Conservation (phyloP, 2,888 invertebrate species). For the Conomelus anceps region DNA sequence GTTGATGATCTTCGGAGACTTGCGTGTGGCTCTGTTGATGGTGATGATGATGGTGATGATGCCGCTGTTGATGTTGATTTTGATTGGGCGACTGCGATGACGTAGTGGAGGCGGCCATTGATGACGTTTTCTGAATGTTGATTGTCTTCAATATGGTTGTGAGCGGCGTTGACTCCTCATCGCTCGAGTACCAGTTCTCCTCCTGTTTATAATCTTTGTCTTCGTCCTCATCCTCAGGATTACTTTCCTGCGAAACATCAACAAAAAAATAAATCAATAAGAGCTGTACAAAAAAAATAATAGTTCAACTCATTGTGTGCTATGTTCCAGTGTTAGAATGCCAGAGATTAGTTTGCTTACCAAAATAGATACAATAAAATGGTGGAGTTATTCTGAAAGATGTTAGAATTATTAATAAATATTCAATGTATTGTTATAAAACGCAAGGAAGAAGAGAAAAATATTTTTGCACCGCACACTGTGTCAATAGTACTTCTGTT, state of each 20-base stretch:
- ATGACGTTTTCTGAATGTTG: neutral
- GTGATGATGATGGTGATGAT: conserved; percentile 2
- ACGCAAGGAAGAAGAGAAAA: too few relatives aligned
- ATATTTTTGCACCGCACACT: too few relatives aligned
- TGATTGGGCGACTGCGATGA: too few relatives aligned
- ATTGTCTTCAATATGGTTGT: neutral
- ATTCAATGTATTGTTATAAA: too few relatives aligned
- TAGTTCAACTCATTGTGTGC: neutral
- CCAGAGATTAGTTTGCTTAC: too few relatives aligned
- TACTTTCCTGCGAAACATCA: conserved; percentile 10
- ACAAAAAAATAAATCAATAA: neutral
- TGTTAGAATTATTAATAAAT: too few relatives aligned
- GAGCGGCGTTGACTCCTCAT: conserved; percentile 47
- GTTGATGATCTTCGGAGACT: conserved; percentile 15
- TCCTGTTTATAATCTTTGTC: conserved; percentile 39
- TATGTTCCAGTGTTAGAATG: too few relatives aligned
- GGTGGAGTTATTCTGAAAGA: too few relatives aligned
- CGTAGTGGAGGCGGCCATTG: neutral
- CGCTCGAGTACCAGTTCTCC: conserved; percentile 73
- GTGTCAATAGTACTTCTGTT: too few relatives aligned
- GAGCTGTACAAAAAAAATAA: too few relatives aligned
- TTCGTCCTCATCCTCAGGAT: conserved; percentile 32
- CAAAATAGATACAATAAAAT: too few relatives aligned
- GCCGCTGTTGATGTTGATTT: neutral
- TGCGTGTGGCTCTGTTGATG: conserved; percentile 5